Percentiles rank a stretch among this genome's conserved stretches.
Conservation (phyloP, 2,113 vertebrate species). For the zebrafish (Danio rerio) region DNA sequence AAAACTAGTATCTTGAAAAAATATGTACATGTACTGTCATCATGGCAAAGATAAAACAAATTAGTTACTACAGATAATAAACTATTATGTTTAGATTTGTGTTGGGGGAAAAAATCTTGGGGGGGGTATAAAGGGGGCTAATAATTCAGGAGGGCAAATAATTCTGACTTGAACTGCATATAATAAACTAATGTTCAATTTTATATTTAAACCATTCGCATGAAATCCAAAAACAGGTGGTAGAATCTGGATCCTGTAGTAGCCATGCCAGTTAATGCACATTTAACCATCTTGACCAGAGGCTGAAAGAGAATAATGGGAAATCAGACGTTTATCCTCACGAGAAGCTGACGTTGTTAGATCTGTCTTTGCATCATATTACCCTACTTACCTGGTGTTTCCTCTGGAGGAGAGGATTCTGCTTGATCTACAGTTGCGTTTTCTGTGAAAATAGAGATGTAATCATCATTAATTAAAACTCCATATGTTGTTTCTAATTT, state of each 20-base stretch:
- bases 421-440: constrained; percentile 35
- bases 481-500: too few relatives aligned
- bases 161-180: too few relatives aligned
- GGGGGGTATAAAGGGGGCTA: too few relatives aligned
- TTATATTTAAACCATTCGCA: background rate
- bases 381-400: constrained; percentile 26
- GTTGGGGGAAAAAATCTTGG: too few relatives aligned
- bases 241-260: background rate
- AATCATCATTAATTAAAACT: too few relatives aligned
- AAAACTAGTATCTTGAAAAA: too few relatives aligned
- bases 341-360: background rate
- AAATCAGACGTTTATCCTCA: constrained; percentile 26
- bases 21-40: too few relatives aligned
- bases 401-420: constrained; percentile 21
- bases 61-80: too few relatives aligned
- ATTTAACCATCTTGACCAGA: constrained; percentile 60
- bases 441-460: constrained; percentile 11
- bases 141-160: too few relatives aligned
- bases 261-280: background rate
- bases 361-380: background rate
- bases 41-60: too few relatives aligned
- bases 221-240: background rate
- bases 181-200: constrained; percentile 19
- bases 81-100: too few relatives aligned
- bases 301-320: constrained; percentile 59